Evolutionary conservation across 2,888 invertebrate genomes (phyloP), one percentile per base, ranked within the genome.

Genomic region (Dasysyrphus albostriatus): DNA sequence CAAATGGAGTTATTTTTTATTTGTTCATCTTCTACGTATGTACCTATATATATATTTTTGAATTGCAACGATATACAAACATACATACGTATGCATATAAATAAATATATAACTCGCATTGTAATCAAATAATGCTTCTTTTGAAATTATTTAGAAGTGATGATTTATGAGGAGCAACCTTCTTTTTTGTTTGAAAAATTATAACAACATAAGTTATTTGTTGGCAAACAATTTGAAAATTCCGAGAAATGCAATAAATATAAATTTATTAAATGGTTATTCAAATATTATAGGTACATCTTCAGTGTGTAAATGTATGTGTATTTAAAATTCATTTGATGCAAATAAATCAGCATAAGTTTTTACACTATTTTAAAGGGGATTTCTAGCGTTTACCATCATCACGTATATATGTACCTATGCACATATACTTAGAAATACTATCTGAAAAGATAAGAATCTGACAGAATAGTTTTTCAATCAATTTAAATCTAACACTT

Each of bases 161-260:
- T 83, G 83, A 83, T 65, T 75, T 79, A 70, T 75, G 29, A 65
- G 79, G 4, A 65, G 63, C 79, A 61, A 65, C 32, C 44, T 67
- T 59, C 67, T 39, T 10, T 6, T 49, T 49, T 49, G 19, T 49
- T 16, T 73, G 16, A 39, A 9, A 42, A 56, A 65, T 37, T 70
- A 49, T 56, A 63, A 79, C 42, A 79, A 56, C 19, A 54, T 63
- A 29, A 5, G 5, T 9, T 32, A 24, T 44, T 44, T 44, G 42
- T 44, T 47, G 16, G 9, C 16, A 47, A 16, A 47, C 16, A 47
- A 7, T 14, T 14, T 39, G 0, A 19, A 14, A 61, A 61, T 44
- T 44, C 42, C 44, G 8, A 63, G 42, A 19, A 51, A 39, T 24
- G 3, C 47, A 24, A 24, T 24, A 24, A 24, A 24, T 24, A 24